Evolutionary conservation across 1,140 invertebrate genomes (phyloP).

Genomic region (Aphis craccivora): DNA sequence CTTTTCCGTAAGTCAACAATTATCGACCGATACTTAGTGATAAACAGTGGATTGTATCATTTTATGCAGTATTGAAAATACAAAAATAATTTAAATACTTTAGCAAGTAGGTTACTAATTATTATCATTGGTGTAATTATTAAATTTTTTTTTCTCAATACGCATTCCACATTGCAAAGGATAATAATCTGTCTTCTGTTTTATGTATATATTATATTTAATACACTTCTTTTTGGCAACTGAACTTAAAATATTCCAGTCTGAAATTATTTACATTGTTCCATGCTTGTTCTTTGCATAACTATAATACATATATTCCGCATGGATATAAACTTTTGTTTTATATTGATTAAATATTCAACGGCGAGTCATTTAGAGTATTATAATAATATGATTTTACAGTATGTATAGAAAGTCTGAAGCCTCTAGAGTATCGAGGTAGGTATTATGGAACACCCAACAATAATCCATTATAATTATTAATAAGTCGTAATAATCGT

Average conservation of each 20-base stretch:
- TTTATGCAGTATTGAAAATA: too few species aligned
- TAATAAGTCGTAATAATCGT: too few species aligned
- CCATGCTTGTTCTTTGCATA: background rate
- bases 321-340: background rate
- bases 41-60: background rate
- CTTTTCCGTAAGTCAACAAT: background rate
- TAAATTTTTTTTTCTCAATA: background rate
- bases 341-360: constrained; percentile 11
- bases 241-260: background rate
- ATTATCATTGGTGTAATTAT: background rate
- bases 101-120: background rate
- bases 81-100: background rate
- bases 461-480: too few species aligned
- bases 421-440: background rate
- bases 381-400: background rate
- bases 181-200: background rate
- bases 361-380: background rate
- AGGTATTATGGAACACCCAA: too few species aligned
- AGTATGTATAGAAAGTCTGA: background rate
- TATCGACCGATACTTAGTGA: background rate
- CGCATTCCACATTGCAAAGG: background rate
- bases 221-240: background rate
- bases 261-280: background rate
- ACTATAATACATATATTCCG: background rate
- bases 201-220: too few species aligned